Percentiles rank a stretch among this genome's conserved stretches.
Conservation (phyloP, 2,113 vertebrate genomes). For the Acrocephalus arundinaceus region DNA sequence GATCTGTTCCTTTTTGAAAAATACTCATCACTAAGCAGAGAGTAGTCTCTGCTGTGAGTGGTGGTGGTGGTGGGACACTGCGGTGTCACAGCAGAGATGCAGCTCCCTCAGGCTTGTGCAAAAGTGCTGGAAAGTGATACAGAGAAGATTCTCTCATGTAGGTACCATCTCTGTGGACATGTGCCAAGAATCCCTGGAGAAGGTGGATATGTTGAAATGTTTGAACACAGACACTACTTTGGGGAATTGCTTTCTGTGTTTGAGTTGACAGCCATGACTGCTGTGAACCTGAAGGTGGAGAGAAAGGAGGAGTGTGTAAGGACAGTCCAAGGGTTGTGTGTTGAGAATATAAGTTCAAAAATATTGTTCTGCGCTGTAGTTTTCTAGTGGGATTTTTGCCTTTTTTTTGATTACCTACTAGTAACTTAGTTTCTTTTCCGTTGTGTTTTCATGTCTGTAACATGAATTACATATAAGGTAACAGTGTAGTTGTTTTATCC, state of each 20-base stretch:
- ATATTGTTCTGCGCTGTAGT: not conserved
- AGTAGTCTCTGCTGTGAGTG: fast-evolving
- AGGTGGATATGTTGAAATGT: not conserved
- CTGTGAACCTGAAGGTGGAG: not conserved
- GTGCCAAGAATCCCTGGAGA: not conserved
- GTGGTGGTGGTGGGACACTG: not conserved
- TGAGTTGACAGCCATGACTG: conserved; percentile 11
- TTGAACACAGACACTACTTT: not conserved
- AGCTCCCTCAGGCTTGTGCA: not conserved
- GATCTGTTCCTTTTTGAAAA: not conserved
- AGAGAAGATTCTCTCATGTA: not conserved
- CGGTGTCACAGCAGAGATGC: not conserved
- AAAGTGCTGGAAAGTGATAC: not conserved
- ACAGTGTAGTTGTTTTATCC: not conserved
- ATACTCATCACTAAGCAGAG: fast-evolving
- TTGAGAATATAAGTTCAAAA: not conserved
- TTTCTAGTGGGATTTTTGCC: not conserved
- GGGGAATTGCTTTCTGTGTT: conserved; percentile 6
- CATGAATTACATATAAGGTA: not conserved
- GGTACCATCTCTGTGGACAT: not conserved
- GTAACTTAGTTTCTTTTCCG: not conserved
- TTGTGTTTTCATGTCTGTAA: not conserved
- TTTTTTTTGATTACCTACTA: not conserved
- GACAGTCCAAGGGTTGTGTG: not conserved
- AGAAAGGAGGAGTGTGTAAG: not conserved